Percentiles rank a stretch among this genome's conserved stretches.
These are phyloP conservation scores for Odiellus spinosus DNA, from an alignment of 2,888 invertebrate genomes.

Conservation along the genomic window DNA sequence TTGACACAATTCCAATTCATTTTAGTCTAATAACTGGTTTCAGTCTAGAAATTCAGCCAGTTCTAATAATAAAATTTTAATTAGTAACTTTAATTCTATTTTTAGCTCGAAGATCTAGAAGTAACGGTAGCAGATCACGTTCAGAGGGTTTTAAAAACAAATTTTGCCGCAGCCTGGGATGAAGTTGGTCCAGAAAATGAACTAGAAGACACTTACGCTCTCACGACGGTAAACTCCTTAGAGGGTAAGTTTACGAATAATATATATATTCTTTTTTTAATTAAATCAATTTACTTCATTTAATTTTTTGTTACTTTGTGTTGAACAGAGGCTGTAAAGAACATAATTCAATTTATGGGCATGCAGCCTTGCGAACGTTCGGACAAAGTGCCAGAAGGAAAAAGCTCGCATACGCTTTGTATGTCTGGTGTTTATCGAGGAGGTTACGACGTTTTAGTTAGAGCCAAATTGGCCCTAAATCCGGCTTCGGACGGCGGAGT, in stretches of 20 bases:
- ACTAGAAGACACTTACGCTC: conserved; percentile 79
- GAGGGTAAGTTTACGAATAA: conserved; percentile 38
- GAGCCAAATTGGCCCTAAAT: conserved; percentile 64
- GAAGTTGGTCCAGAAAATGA: conserved; percentile 47
- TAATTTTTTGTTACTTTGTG: background rate
- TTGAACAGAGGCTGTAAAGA: conserved; percentile 51
- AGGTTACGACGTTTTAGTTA: conserved; percentile 70
- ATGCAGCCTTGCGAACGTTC: conserved; percentile 68
- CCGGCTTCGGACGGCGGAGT: conserved; percentile 48
- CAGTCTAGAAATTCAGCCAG: too few species aligned
- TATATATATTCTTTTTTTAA: too few species aligned
- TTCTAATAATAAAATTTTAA: too few species aligned
- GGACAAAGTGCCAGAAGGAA: conserved; percentile 65
- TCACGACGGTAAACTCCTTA: conserved; percentile 58
- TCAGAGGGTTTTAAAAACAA: conserved; percentile 54
- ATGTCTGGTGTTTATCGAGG: conserved; percentile 80
- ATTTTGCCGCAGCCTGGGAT: conserved; percentile 67
- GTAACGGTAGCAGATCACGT: conserved; percentile 70
- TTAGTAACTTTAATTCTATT: too few species aligned
- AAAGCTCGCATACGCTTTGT: conserved; percentile 59
- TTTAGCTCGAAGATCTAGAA: conserved; percentile 74
- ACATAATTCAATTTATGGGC: conserved; percentile 63
- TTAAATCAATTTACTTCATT: too few species aligned
- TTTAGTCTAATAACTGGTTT: too few species aligned
- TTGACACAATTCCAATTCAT: too few species aligned